Percentiles rank a stretch among this genome's conserved stretches.
Evolutionary conservation across 2,113 vertebrate species (phyloP).

Genomic region (Picathartes gymnocephalus): DNA sequence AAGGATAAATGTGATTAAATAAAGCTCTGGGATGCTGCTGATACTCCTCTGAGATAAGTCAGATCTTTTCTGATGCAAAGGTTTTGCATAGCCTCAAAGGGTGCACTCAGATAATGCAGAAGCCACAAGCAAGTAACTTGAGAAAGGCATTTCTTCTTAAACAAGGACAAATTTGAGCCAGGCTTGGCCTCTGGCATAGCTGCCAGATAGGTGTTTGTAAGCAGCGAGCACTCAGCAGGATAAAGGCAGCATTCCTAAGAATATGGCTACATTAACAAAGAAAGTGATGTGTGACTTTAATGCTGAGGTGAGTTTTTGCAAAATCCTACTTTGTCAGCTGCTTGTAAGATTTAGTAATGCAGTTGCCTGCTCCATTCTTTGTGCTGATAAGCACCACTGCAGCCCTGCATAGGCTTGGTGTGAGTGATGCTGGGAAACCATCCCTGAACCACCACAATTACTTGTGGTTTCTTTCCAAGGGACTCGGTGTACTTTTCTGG

Average conservation of each 20-base stretch:
- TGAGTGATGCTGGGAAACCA: neutral
- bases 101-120: neutral
- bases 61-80: neutral
- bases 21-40: neutral
- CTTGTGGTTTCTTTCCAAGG: neutral
- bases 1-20: neutral
- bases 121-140: neutral
- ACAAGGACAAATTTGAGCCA: neutral
- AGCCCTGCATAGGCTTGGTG: accelerated
- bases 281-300: neutral
- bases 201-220: neutral
- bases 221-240: neutral
- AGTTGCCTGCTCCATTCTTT: neutral
- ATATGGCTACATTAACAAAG: neutral
- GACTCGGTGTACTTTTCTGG: neutral
- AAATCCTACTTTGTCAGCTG: neutral
- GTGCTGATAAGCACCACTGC: neutral
- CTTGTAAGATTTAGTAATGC: neutral
- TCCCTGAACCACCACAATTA: neutral
- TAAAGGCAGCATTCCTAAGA: neutral
- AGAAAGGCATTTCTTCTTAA: neutral
- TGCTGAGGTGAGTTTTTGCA: neutral
- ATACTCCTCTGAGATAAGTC: neutral
- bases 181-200: neutral
- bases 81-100: neutral